Evolutionary conservation across 2,888 invertebrate genomes (phyloP), one percentile per base, ranked within the genome.

Genomic region (Koerneria pararmatus): DNA sequence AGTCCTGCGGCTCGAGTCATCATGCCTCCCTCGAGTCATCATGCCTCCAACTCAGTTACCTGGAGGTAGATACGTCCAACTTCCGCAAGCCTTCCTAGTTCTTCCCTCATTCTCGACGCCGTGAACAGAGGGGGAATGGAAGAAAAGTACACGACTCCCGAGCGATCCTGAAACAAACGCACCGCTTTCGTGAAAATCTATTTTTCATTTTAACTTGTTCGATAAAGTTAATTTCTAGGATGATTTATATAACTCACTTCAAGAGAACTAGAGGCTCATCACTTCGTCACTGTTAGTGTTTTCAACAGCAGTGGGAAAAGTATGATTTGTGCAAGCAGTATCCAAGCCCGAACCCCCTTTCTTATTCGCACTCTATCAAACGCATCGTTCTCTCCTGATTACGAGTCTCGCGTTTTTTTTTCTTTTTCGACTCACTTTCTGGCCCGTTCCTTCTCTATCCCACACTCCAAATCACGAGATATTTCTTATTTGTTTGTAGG

Each of bases 101-200:
- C 75, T 31, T 72, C 70, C 2, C 75, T 71, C 31, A 82, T 65
- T 32, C 73, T 66, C 22, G 67, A 66, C 1, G 74, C 77, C 11
- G 73, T 80, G 69, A 74, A 82, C 53, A 69, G 69, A 15, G 80
- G 79, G 0, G 82, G 82, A 65, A 82, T 79, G 37, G 71, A 68
- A 27, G 76, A 66, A 65, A 82, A 77, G 66, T 79, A 82, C 24
- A 82, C 60, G 3, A 81, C 79, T 11, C 77, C 77, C 11, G 78
- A 69, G 61, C 64, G 27, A 31, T 31, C 64, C 56, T 22, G 3
- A 64, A 61, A 64, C 0, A 61, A 46, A 2, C 24, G 3, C 27
- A 58, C 24, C 3, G 19, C n/a, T 24, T 31, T 32, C 2, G 27
- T 46, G 19, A 6, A 3, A 41, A 41, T 11, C 8, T 41, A 41